Evolutionary conservation across 2,888 invertebrate species (phyloP).

Genomic region (Drosophila mercatorum): DNA sequence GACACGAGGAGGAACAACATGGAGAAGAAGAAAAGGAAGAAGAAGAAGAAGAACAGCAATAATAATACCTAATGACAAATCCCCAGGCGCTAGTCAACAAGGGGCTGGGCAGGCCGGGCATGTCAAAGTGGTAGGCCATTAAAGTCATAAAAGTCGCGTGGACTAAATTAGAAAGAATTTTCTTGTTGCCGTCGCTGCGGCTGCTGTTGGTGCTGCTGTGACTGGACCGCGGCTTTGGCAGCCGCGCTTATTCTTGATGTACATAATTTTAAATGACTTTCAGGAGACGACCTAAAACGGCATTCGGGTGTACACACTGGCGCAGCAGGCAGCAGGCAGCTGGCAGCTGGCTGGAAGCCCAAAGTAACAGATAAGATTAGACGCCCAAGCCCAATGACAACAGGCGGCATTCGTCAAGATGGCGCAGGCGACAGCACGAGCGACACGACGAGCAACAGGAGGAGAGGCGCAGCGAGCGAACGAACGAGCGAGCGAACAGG

Average conservation of each 20-base stretch:
- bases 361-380: slow-evolving; percentile 76
- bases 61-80: slow-evolving; percentile 65
- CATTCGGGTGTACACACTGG: slow-evolving; percentile 30
- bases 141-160: slow-evolving; percentile 80
- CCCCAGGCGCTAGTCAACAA: slow-evolving; percentile 55
- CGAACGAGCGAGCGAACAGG: neutral
- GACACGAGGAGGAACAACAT: too few relatives aligned
- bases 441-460: slow-evolving; percentile 4
- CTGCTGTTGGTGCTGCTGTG: neutral
- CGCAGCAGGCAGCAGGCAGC: slow-evolving; percentile 27
- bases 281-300: slow-evolving; percentile 68
- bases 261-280: slow-evolving; percentile 80
- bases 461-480: slow-evolving; percentile 6
- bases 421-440: slow-evolving; percentile 45
- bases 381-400: slow-evolving; percentile 72
- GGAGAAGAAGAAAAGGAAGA: neutral
- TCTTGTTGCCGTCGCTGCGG: slow-evolving; percentile 2
- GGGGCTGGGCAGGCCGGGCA: slow-evolving; percentile 15
- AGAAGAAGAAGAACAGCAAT: slow-evolving; percentile 12
- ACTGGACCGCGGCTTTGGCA: slow-evolving; percentile 23
- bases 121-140: slow-evolving; percentile 73
- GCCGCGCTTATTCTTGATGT: slow-evolving; percentile 56
- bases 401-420: slow-evolving; percentile 73
- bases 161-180: slow-evolving; percentile 74
- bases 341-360: slow-evolving; percentile 31